Evolutionary conservation across 2,113 vertebrate genomes (phyloP), one percentile per base, ranked within the genome.

Genomic region (Chionis minor): DNA sequence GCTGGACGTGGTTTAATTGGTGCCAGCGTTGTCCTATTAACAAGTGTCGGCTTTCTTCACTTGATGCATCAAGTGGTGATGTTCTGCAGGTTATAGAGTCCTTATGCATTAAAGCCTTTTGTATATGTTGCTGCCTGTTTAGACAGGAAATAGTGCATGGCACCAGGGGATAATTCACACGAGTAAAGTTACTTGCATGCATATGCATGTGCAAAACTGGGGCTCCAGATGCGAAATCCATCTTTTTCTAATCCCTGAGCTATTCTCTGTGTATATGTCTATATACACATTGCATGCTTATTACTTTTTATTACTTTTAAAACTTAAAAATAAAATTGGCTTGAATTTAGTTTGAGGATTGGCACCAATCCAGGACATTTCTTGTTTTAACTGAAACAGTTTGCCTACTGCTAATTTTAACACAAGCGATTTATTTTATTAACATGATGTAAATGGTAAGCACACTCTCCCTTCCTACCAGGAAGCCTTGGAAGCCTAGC

Each of bases 241-340:
- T 80, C 4, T 95, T 95, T 95, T 95, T 82, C 62, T 85, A 94
- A 94, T 91, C 70, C 82, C 66, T 58, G 54, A 89, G 70, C 35
- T 92, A 62, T 86, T 88, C 73, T 61, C 61, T 87, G 12, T 72
- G 44, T 7, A 1, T 81, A 59, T 18, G 18, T 87, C 69, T 94
- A 89, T 58, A 72, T 32, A 84, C 27, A 81, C 16, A 85, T 77
- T 54, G 22, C 45, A 89, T 47, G 62, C 32, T 95, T 94, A 62
- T 80, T 88, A 72, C 23, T 82, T 94, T 92, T 92, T 92, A 91
- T 91, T 93, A 86, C 62, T 97, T 93, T 82, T 47, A 84, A 95
- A 95, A 75, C 42, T 77, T 80, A 88, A 95, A 96, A 97, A 82
- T 94, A 92, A 95, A 94, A 82, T 80, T 87, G 84, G 45, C 35